Evolutionary conservation across 2,797 vertebrate genomes (phyloP), one percentile per base, ranked within the genome.

Genomic region (Philypnodon macrostomus): DNA sequence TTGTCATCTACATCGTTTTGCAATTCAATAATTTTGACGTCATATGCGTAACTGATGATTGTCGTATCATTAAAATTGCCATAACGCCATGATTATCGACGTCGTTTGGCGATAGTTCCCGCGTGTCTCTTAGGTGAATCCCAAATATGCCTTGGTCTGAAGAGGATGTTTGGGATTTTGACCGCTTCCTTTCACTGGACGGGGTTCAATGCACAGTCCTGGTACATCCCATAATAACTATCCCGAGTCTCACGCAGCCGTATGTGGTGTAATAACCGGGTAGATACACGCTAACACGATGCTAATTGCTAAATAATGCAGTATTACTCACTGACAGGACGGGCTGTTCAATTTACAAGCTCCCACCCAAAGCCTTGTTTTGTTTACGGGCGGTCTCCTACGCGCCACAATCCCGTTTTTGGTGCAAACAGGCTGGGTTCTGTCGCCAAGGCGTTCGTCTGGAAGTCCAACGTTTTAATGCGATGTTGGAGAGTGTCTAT

Each of bases 151-250:
- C 27, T 3, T 10, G 27, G 14, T 14, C 6, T 7, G 19, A 1
- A 27, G 14, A 42, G 39, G 39, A 42, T 29, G 39, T 42, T 41
- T 41, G 39, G 39, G 9, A 23, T 42, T 27, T 24, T 5, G 52
- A 59, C 54, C 35, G 73, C 74, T 84, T 85, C 77, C 78, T 82
- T 72, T 70, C 75, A 79, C 60, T 56, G 59, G 71, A 67, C 23
- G 61, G n/a, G 75, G 78, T 75, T 83, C 83, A 87, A 81, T 76
- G 73, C 73, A 75, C 74, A 65, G 77, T 79, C 68, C 83, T 58
- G 73, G 70, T 79, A 85, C 83, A 86, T 83, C 67, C 84, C 82
- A 81, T 66, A 73, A 73, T 55, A 70, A 53, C 58, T 71, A 71
- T 56, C 74, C 66, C 74, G 63, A 76, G 67, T 65, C 53, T 65